Base-by-base conservation (phyloP, 2,888 invertebrate species). In the Drosophila sordidula region DNA sequence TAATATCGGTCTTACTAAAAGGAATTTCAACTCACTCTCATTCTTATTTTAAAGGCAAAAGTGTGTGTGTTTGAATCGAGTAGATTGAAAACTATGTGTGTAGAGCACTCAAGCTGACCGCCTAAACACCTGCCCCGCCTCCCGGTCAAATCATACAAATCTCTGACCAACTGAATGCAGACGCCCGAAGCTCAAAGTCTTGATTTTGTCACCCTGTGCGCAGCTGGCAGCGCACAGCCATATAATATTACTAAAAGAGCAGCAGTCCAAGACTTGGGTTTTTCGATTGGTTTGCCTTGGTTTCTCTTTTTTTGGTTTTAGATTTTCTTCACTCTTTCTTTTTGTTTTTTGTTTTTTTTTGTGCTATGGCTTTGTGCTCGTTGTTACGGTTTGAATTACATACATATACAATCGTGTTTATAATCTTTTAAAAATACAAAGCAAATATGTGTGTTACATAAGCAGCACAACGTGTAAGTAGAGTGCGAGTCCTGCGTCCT, bases 341-440 rank as follows among this genome's bases (percentile, higher is more conserved):
- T 51, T 29, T n/a, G n/a, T 47, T 2, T 44, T 42, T 42, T 61
- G 41, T 61, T 14, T n/a, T 22, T 18, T 45, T 29, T 29, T 29
- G 9, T 29, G 26, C n/a, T 39, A 54, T 64, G 34, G 57, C 55
- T 76, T 63, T 68, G 51, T 46, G 45, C 45, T 46, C 44, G 52
- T 66, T 79, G 87, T 67, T 70, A 63, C 50, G 59, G 45, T 70
- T 75, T 50, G 75, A 58, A 72, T 72, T 77, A 57, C 73, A 65
- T 16, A 59, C 34, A 55, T 51, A 58, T 41, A 45, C 32, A 59
- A 56, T 49, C 51, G 66, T 71, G 73, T 85, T 88, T 83, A 79
- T 83, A 88, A 83, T 83, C 86, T 88, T 73, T 83, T 76, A 79
- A 88, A 88, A 83, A 86, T 82, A 88, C 89, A 83, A 70, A 88